Percentiles rank a stretch among this genome's conserved stretches.
These are phyloP conservation scores for Frankliniella intonsa DNA, from an alignment of 2,888 invertebrate genomes.

Conservation along the genomic window DNA sequence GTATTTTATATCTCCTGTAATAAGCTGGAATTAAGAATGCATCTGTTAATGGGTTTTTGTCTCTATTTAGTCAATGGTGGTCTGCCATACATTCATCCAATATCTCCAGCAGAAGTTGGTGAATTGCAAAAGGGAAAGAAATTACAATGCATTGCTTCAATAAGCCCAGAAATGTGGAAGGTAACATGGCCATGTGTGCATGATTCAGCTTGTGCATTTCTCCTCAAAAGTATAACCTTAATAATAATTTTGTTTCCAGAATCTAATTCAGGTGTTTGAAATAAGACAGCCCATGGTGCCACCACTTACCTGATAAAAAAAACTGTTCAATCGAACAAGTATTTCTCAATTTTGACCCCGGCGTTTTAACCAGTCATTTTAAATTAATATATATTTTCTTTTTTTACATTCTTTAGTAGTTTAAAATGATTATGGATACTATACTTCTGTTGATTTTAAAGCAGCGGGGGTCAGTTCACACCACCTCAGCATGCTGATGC, in stretches of 20 bases:
- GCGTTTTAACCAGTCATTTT: no score
- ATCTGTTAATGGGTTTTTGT: not conserved
- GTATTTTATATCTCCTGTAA: not conserved
- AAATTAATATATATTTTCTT: no score
- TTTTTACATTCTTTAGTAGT: no score
- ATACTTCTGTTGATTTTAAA: no score
- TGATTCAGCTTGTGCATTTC: not conserved
- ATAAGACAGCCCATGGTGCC: not conserved
- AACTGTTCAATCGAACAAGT: no score
- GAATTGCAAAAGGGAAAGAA: constrained; percentile 6
- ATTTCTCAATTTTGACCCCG: no score
- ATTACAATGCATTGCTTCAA: not conserved
- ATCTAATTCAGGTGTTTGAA: not conserved
- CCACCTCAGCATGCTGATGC: no score
- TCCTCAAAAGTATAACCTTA: not conserved
- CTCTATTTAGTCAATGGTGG: not conserved
- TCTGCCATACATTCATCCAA: not conserved
- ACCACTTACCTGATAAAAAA: not conserved
- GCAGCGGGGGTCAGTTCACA: no score
- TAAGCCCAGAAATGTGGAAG: not conserved
- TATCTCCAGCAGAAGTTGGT: not conserved
- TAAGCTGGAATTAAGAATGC: not conserved
- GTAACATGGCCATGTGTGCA: not conserved
- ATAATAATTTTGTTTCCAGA: not conserved
- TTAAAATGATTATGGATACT: no score